Base-by-base conservation (phyloP, 2,797 vertebrate species). In the Ataeniobius toweri region DNA sequence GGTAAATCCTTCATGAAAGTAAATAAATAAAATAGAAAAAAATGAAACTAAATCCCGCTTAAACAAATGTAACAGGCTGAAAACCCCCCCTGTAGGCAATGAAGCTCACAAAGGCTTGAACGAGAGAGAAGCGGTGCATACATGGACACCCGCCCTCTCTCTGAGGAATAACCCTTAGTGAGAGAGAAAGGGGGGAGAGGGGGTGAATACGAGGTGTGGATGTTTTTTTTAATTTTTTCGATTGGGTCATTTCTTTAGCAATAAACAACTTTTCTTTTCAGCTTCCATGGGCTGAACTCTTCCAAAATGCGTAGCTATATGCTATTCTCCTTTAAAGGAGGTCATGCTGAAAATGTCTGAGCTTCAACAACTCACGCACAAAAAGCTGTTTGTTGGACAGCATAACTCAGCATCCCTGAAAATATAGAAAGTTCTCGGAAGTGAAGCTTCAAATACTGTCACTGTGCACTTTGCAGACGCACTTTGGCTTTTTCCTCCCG, bases 51-150 rank as follows among this genome's bases (percentile, higher is more conserved):
- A 24, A 22, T 72, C 28, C 31, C 9, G 31, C 58, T 71, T 3
- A 70, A 51, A 65, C n/a, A 67, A 31, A 26, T 46, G 51, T 51
- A 79, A 68, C 71, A 79, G 59, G 36, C 51, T 72, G 28, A 41
- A 70, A 71, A 59, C 9, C 68, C 14, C 20, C 68, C 8, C 24
- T 28, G 55, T 26, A 41, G 24, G 67, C 44, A n/a, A 41, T 51
- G 55, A 71, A 39, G 68, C 76, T 61, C 69, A n/a, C 58, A 63
- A 39, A 61, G 76, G 69, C 48, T 55, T 22, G n/a, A 73, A 18
- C 46, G 3, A 51, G 58, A 55, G 18, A 58, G 72, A 53, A 50
- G 71, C 46, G 10, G 26, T 26, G 50, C 39, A 41, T n/a, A 20
- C 26, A 50, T 22, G 39, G 36, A 69, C 39, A 44, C 55, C 65